Percentiles rank a stretch among this genome's conserved stretches.
Conservation (phyloP, 2,797 vertebrate species). For the Neosalanx taihuensis region DNA sequence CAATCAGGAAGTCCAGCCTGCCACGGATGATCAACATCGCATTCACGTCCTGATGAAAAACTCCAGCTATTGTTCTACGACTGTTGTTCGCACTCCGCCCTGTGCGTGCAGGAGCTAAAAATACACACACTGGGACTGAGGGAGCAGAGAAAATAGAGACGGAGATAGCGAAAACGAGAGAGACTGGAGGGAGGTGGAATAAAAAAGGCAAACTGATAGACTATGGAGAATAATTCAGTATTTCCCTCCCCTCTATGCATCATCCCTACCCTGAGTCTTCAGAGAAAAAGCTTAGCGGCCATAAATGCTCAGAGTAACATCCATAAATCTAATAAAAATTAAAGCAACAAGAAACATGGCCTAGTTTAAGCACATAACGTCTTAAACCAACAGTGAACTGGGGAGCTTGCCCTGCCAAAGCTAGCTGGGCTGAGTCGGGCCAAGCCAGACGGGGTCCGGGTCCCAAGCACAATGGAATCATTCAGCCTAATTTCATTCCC, state of each 20-base stretch:
- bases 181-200: not conserved
- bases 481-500: not conserved
- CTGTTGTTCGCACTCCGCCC: not conserved
- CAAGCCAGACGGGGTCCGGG: not conserved
- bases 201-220: not conserved
- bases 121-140: not conserved
- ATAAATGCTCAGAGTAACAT: not conserved
- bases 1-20: not conserved
- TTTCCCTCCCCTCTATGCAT: slow-evolving; percentile 14
- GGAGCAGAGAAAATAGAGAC: not conserved
- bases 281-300: slow-evolving; percentile 21
- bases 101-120: not conserved
- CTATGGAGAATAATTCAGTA: not conserved
- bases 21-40: not conserved
- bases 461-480: not conserved
- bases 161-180: not conserved
- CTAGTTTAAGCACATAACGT: not conserved
- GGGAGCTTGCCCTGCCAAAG: not conserved
- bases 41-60: not conserved
- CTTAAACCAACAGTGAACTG: slow-evolving; percentile 15
- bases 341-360: not conserved
- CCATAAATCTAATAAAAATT: not conserved
- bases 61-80: not conserved
- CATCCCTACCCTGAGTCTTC: not conserved
- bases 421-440: not conserved